Percentiles rank a stretch among this genome's conserved stretches.
Conservation (phyloP, 2,797 vertebrate species). For the Sebastes nivosus region DNA sequence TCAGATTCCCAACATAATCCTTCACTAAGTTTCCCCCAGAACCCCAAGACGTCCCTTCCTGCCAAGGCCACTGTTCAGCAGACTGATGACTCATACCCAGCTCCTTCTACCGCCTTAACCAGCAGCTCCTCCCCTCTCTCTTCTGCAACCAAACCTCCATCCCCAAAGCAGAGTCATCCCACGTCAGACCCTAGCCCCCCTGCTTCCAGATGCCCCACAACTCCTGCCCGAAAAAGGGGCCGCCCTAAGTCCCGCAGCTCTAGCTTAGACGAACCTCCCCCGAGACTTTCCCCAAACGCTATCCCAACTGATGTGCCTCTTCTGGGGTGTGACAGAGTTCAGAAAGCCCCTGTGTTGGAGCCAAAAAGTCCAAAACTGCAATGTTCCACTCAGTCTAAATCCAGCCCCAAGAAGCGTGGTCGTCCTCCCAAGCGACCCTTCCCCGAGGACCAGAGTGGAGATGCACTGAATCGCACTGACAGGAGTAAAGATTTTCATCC, state of each 20-base stretch:
- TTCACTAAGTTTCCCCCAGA: slow-evolving; percentile 59
- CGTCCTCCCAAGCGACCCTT: slow-evolving; percentile 78
- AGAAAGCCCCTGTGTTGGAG: slow-evolving; percentile 85
- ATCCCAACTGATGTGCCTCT: slow-evolving; percentile 66
- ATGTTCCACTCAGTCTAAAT: slow-evolving; percentile 65
- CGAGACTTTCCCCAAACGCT: slow-evolving; percentile 84
- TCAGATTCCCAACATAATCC: slow-evolving; percentile 61
- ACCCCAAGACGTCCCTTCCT: slow-evolving; percentile 55
- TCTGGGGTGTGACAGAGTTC: slow-evolving; percentile 66
- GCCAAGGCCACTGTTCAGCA: slow-evolving; percentile 56
- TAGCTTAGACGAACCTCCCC: slow-evolving; percentile 82
- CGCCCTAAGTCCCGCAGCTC: slow-evolving; percentile 89
- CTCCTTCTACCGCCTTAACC: slow-evolving; percentile 41
- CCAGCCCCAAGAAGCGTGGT: slow-evolving; percentile 91
- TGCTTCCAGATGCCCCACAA: slow-evolving; percentile 71
- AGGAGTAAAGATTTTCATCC: slow-evolving; percentile 56
- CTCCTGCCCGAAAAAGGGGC: slow-evolving; percentile 84
- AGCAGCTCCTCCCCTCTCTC: slow-evolving; percentile 51
- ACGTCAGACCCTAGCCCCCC: slow-evolving; percentile 42
- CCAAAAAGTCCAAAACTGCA: slow-evolving; percentile 73
- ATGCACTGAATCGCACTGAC: slow-evolving; percentile 58
- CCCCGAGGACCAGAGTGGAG: slow-evolving; percentile 57
- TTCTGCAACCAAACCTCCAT: slow-evolving; percentile 64
- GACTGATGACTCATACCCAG: slow-evolving; percentile 62
- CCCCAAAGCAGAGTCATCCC: slow-evolving; percentile 64